These are phyloP conservation scores for Brachionichthys hirsutus DNA, from an alignment of 2,113 vertebrate genomes.

Conservation along the genomic window DNA sequence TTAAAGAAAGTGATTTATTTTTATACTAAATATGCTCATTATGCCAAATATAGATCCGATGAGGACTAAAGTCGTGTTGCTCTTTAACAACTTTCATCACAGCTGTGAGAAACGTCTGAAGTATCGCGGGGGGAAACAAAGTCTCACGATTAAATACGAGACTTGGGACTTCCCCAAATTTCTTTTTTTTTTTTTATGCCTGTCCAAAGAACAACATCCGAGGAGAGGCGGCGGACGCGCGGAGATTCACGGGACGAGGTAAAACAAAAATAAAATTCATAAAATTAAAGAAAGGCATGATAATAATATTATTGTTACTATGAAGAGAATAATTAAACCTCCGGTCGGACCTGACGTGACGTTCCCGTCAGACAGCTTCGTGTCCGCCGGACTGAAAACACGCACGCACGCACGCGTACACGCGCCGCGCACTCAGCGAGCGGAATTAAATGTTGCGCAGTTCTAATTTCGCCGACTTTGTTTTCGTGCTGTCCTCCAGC, in stretches of 20 bases:
- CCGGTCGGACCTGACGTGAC: too few relatives aligned
- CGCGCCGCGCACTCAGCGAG: conserved; percentile 23
- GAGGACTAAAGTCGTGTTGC: too few relatives aligned
- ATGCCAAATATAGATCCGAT: too few relatives aligned
- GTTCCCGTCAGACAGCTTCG: conserved; percentile 19
- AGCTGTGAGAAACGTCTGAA: conserved; percentile 62
- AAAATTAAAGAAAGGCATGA: too few relatives aligned
- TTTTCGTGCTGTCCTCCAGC: conserved; percentile 19
- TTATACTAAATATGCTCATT: too few relatives aligned
- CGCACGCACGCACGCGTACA: conserved; percentile 42
- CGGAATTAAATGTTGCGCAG: not conserved
- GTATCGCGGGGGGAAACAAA: conserved; percentile 47
- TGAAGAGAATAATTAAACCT: too few relatives aligned
- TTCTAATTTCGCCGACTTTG: conserved; percentile 24
- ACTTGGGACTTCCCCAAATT: conserved; percentile 56
- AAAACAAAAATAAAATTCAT: conserved; percentile 36
- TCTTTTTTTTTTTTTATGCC: too few relatives aligned
- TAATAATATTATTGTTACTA: too few relatives aligned
- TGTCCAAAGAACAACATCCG: conserved; percentile 70
- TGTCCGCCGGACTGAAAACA: conserved; percentile 26
- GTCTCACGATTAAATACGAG: conserved; percentile 75
- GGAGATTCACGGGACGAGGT: conserved; percentile 62
- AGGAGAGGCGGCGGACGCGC: conserved; percentile 40
- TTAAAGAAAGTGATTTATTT: too few relatives aligned
- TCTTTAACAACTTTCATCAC: conserved; percentile 1